Base-by-base conservation (phyloP, 2,797 vertebrate genomes). In the Bovichtus diacanthus region DNA sequence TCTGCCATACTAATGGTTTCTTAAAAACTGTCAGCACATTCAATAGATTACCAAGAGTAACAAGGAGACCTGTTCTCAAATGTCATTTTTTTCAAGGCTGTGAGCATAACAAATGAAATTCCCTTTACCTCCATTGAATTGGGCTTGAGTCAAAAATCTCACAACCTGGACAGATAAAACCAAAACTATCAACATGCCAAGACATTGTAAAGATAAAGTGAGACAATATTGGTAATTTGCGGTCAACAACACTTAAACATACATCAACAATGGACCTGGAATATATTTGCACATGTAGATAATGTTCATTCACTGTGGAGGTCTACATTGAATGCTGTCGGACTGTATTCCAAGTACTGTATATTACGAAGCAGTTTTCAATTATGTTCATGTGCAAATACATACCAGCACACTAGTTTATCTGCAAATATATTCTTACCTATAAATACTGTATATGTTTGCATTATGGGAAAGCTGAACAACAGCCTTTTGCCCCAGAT, bases 361-460 rank as follows among this genome's bases (percentile, higher is more conserved):
- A 25, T 15, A 12, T 59, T 27, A 53, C n/a, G 54, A 29, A 51
- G 11, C 34, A n/a, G 43, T 60, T 6, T 36, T 27, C 19, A 12
- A 15, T 58, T 6, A 51, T 49, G 29, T 60, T 38, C 16, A 34
- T 59, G 21, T 65, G 25, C 54, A 78, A 46, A 72, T 41, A 36
- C 56, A 81, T 36, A 63, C 72, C 58, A 75, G 59, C 18, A 66
- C 23, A n/a, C 13, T 5, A 13, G 13, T 9, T 58, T 47, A 64
- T 67, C 34, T 46, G n/a, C 43, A 66, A 49, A 71, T 44, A 44
- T 43, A 9, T 18, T 66, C 46, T 67, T 36, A 62, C 49, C 66
- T 59, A 21, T 54, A 53, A 62, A 77, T 61, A 66, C 12, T 58
- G 61, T 51, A 50, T 61, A 6, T 39, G 60, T 80, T 77, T 77